A percentile compares a stretch with the other conserved stretches of the same genome.
Evolutionary conservation across 1,140 invertebrate species (phyloP).

Genomic region (Nephotettix cincticeps): DNA sequence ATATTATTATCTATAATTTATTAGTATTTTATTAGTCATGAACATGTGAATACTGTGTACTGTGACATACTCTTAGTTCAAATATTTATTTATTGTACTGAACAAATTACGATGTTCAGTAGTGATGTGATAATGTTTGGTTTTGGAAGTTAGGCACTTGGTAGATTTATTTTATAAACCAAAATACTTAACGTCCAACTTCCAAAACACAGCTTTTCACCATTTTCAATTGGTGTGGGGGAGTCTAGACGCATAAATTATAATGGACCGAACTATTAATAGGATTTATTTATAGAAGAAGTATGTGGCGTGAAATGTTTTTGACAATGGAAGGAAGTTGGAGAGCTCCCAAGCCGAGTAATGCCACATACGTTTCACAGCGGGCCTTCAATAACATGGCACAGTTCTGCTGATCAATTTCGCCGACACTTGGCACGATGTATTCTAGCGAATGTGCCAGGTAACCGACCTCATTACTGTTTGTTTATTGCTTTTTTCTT

Average conservation of each 20-base stretch:
- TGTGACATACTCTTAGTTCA: no score
- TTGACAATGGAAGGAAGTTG: conserved; percentile 5
- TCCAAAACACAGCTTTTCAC: no score
- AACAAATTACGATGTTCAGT: no score
- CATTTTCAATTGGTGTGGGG: no score
- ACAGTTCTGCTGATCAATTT: background rate
- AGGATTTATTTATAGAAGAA: conserved; percentile 9
- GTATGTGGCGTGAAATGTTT: background rate
- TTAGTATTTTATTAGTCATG: no score
- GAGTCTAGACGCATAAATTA: conserved; percentile 3
- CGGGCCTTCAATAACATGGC: background rate
- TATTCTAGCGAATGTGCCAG: background rate
- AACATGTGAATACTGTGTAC: no score
- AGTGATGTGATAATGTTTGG: no score
- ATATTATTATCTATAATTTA: no score
- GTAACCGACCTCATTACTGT: background rate
- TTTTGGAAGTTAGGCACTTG: no score
- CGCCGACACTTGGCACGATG: background rate
- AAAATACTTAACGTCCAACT: no score
- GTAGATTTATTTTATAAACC: no score
- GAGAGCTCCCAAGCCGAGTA: background rate
- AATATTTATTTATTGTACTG: no score
- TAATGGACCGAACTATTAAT: background rate
- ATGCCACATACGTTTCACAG: conserved; percentile 1
- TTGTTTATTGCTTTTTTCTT: background rate